Base-by-base conservation (phyloP, 1,140 invertebrate species). In the Leptoteleia sp. region DNA sequence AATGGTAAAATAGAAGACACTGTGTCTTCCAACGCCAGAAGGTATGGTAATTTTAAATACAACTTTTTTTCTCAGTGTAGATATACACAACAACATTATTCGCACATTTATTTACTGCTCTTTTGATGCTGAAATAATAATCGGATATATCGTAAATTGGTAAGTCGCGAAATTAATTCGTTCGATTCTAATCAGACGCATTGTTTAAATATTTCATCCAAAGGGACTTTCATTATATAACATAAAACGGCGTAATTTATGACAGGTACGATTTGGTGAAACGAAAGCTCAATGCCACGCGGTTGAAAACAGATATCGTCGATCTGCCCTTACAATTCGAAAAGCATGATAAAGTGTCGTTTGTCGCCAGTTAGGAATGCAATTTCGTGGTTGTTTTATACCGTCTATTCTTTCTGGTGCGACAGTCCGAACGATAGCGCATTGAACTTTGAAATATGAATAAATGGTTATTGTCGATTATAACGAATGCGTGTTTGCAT, bases 351-450 rank as follows among this genome's bases (percentile, higher is more conserved):
- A 80, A 80, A 80, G 73, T 76, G 62, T 72, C 68, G 67, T 76
- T 79, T 75, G 76, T 79, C 70, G 71, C 52, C 72, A 71, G 78
- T 76, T 79, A 79, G 78, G 78, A 80, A 80, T 80, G 78, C 62
- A 80, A 80, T 80, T 80, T 80, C 54, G 73, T 64, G 78, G 75
- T 73, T 79, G 68, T 80, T 80, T 80, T 80, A 76, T 80, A 77
- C 54, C 15, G 42, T 61, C 54, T 64, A 68, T 64, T 71, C 65
- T 68, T 76, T 73, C 47, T 59, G 38, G 42, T 19, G 17, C 47
- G 68, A 62, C 55, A 68, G 42, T 47, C 13, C 45, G 48, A 68
- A 70, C 65, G 78, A 76, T 76, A 71, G 65, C 78, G 61, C 72
- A 76, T 80, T 76, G 72, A 80, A 80, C 64, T 71, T 73, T 76